These are phyloP conservation scores for Muraenolepis orangiensis DNA, from an alignment of 2,797 vertebrate genomes.

Conservation along the genomic window DNA sequence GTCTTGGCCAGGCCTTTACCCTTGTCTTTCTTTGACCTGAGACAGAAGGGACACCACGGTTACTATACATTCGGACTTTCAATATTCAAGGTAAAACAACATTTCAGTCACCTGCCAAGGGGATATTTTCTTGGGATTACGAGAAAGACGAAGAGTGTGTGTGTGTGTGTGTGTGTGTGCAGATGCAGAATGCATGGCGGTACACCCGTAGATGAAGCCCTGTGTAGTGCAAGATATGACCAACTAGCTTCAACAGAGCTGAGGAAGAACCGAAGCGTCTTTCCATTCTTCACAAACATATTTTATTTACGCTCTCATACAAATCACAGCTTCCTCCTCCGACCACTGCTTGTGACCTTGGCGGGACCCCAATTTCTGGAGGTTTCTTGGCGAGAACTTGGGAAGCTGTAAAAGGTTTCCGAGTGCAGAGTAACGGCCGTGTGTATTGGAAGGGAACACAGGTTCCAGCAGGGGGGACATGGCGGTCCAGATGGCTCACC, in stretches of 20 bases:
- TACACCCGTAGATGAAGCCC: neutral
- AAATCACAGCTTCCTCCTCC: neutral
- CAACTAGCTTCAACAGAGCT: conserved; percentile 4
- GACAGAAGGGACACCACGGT: neutral
- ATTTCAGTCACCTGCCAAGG: neutral
- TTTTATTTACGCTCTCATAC: conserved; percentile 1
- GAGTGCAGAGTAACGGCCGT: neutral
- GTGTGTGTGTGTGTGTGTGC: neutral
- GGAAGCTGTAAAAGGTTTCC: neutral
- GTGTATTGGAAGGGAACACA: neutral
- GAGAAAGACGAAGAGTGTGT: neutral
- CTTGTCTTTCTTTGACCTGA: conserved; percentile 97
- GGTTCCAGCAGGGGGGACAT: neutral
- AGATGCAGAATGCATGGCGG: neutral
- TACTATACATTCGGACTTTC: neutral
- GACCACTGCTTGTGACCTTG: neutral
- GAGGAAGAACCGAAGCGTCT: conserved; percentile 13
- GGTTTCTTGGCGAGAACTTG: neutral
- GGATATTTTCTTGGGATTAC: neutral
- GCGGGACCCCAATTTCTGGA: conserved; percentile 3
- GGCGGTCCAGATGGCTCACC: neutral
- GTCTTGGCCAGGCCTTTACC: conserved; percentile 90
- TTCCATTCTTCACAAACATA: conserved; percentile 6
- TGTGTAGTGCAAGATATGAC: neutral
- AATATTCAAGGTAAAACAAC: neutral